Percentiles rank a stretch among this genome's conserved stretches.
Evolutionary conservation across 2,113 vertebrate genomes (phyloP).

Genomic region (Neotoma lepida): DNA sequence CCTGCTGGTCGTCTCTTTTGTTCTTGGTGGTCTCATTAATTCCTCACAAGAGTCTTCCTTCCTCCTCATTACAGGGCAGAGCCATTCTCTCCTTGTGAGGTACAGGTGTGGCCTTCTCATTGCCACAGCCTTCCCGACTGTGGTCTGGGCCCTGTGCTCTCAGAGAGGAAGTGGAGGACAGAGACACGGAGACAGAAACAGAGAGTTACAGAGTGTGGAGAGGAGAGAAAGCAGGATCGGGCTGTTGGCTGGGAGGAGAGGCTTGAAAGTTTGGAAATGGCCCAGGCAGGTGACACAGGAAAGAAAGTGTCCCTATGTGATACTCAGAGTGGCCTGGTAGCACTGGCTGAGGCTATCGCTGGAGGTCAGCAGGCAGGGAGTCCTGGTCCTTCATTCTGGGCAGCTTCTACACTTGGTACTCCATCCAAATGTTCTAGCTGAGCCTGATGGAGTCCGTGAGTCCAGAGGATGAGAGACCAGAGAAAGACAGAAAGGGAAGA

Average conservation of each 20-base stretch:
- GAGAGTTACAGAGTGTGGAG: background rate
- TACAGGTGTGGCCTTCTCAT: slow-evolving; percentile 70
- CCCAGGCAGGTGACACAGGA: background rate
- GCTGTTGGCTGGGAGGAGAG: background rate
- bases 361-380: background rate
- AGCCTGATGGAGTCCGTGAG: background rate
- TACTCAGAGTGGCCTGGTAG: background rate
- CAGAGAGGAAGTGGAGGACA: background rate
- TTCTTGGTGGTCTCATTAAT: slow-evolving; percentile 90
- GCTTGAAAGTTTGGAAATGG: background rate
- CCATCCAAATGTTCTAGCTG: background rate
- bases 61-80: slow-evolving; percentile 84
- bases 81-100: slow-evolving; percentile 74
- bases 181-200: background rate
- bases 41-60: slow-evolving; percentile 82
- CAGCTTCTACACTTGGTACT: background rate
- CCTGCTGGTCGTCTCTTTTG: slow-evolving; percentile 79
- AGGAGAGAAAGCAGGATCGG: background rate
- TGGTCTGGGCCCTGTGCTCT: background rate
- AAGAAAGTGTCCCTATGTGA: background rate
- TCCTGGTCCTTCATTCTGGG: background rate
- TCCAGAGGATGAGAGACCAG: background rate
- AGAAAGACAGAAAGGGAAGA: background rate
- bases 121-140: slow-evolving; percentile 54
- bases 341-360: background rate